Conservation (phyloP, 1,140 invertebrate species). For the Pygmarrhopalites habei region DNA sequence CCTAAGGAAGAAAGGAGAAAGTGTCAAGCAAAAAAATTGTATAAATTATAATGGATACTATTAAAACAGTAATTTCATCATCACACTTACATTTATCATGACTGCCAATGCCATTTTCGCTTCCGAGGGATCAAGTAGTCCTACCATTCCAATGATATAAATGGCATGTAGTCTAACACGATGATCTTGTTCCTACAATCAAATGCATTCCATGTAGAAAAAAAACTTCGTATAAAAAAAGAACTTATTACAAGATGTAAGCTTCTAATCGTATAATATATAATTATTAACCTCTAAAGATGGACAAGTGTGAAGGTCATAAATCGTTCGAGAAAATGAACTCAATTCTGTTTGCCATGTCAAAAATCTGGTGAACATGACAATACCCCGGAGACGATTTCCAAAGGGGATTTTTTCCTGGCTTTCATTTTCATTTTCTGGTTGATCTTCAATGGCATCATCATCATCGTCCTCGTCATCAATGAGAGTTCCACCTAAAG, state of each 20-base stretch:
- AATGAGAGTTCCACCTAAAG: neutral
- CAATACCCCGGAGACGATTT: slow-evolving; percentile 7
- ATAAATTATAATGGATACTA: neutral
- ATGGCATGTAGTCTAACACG: slow-evolving; percentile 3
- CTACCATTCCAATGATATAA: neutral
- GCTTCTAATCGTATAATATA: neutral
- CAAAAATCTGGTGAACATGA: slow-evolving; percentile 11
- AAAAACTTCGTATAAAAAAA: neutral
- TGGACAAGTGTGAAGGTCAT: slow-evolving; percentile 11
- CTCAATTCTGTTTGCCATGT: neutral
- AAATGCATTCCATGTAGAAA: neutral
- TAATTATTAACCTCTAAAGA: neutral
- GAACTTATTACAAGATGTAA: neutral
- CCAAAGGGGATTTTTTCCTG: too few species aligned
- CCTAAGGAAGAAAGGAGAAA: slow-evolving; percentile 7
- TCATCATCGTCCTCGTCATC: too few species aligned
- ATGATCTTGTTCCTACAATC: slow-evolving; percentile 8
- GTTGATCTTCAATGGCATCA: too few species aligned
- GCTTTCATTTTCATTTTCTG: too few species aligned
- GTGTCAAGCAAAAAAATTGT: neutral
- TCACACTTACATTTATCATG: slow-evolving; percentile 3
- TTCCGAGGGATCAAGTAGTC: neutral
- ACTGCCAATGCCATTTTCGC: slow-evolving; percentile 2
- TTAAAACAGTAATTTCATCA: too few species aligned
- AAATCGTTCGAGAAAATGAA: slow-evolving; percentile 5